Conservation (phyloP, 2,797 vertebrate genomes). For the Eulemur coronatus region DNA sequence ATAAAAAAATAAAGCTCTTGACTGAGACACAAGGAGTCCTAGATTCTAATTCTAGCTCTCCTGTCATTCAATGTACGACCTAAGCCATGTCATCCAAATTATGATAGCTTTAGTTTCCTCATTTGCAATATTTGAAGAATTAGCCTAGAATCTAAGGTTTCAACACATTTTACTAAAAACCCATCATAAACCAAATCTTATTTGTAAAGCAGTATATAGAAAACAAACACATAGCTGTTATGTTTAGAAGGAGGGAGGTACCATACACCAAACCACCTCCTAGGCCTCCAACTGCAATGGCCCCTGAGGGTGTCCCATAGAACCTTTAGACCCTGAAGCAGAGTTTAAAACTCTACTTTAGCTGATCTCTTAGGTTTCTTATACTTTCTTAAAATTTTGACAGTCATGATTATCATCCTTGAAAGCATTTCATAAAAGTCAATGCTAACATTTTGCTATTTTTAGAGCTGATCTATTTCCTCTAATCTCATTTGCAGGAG, state of each 20-base stretch:
- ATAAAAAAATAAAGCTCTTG: not conserved
- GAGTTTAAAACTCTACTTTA: not conserved
- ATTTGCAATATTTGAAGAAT: not conserved
- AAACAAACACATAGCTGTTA: not conserved
- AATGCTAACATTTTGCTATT: not conserved
- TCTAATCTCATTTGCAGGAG: not conserved
- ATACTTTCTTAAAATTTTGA: not conserved
- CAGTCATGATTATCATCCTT: not conserved
- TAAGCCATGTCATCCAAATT: not conserved
- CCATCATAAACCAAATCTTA: not conserved
- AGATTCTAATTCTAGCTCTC: not conserved
- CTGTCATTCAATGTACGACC: not conserved
- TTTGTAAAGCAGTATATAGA: not conserved
- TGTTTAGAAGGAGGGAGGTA: not conserved
- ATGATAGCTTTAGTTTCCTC: not conserved
- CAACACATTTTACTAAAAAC: not conserved
- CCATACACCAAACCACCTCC: too few species aligned
- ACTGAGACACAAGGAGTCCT: not conserved
- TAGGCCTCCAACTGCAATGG: not conserved
- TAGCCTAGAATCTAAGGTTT: not conserved
- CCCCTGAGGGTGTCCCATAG: too few species aligned
- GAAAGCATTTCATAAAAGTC: not conserved
- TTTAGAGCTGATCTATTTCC: constrained; percentile 4
- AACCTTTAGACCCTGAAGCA: not conserved
- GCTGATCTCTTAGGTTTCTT: not conserved